These are phyloP conservation scores for Limulus polyphemus DNA, from an alignment of 2,888 invertebrate species.

Conservation along the genomic window DNA sequence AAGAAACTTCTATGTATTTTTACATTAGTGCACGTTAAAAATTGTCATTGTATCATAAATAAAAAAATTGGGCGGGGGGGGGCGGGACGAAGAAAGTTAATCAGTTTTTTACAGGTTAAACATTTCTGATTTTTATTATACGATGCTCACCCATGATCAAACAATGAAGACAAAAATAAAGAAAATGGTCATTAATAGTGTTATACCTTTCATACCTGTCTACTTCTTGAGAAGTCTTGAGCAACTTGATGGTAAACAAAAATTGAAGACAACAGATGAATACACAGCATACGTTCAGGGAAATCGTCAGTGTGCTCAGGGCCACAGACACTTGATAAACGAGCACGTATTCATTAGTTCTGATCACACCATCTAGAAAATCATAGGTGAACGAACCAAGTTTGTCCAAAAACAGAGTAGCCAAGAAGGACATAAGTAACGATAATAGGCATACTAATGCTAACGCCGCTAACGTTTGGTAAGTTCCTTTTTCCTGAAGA, in stretches of 20 bases:
- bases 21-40: no score
- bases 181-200: no score
- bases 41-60: no score
- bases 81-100: no score
- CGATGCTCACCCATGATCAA: no score
- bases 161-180: no score
- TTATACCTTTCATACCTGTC: slow-evolving; percentile 42
- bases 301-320: slow-evolving; percentile 72
- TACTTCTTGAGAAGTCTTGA: slow-evolving; percentile 66
- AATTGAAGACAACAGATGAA: slow-evolving; percentile 87
- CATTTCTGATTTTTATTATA: no score
- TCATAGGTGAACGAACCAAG: slow-evolving; percentile 51
- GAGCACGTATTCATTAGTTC: slow-evolving; percentile 66
- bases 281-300: slow-evolving; percentile 76
- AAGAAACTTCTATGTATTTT: no score
- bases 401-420: slow-evolving; percentile 68
- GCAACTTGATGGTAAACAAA: slow-evolving; percentile 79
- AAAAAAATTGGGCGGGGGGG: no score
- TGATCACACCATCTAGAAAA: slow-evolving; percentile 39
- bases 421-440: slow-evolving; percentile 63
- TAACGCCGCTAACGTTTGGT: slow-evolving; percentile 68
- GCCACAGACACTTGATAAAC: slow-evolving; percentile 85
- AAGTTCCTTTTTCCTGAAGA: slow-evolving; percentile 42
- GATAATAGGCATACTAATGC: slow-evolving; percentile 74
- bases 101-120: no score